Evolutionary conservation across 2,888 invertebrate species (phyloP), one percentile per base, ranked within the genome.

Genomic region (Cosmorhoe ocellata): DNA sequence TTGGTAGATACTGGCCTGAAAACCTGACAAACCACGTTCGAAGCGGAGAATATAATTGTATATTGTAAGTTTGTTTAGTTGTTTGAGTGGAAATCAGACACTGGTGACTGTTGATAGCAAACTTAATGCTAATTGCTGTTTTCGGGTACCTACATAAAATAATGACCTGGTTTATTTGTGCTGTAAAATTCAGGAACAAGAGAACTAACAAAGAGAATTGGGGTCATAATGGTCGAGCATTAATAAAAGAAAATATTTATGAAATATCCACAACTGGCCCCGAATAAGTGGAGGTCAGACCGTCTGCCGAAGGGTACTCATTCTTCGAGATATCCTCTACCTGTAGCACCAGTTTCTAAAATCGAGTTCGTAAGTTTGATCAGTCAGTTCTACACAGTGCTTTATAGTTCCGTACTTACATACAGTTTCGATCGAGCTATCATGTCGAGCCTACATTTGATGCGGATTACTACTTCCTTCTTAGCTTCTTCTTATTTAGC

Each of bases 261-360:
- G 22, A 39, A 44, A 44, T 45, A 45, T 31, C 36, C 24, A n/a
- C 14, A 24, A 45, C 24, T 33, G 33, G 33, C 34, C 38, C 33
- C 32, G 10, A 40, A 30, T 24, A 32, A 33, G 12, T n/a, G 12
- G 14, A 32, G 51, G 40, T 41, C 28, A 32, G 22, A 27, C 33
- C 38, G 33, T 34, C 38, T 50, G 13, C 38, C 24, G 33, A 44
- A 37, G 38, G 30, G 34, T 33, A 50, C 26, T 34, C 46, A 40
- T 47, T 47, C 12, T 34, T 40, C 45, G 8, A 11, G 27, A 34
- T 10, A 33, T 39, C 10, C 9, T 32, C 4, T 27, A 38, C 13
- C n/a, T 14, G 8, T 7, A 39, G 39, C 39, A 39, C 18, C 5
- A 42, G 14, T 42, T 34, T 14, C n/a, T n/a, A n/a, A n/a, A n/a